phyloP scores from a whole-genome alignment of 2,888 invertebrate genomes.

The Amphimallon solstitiale region DNA sequence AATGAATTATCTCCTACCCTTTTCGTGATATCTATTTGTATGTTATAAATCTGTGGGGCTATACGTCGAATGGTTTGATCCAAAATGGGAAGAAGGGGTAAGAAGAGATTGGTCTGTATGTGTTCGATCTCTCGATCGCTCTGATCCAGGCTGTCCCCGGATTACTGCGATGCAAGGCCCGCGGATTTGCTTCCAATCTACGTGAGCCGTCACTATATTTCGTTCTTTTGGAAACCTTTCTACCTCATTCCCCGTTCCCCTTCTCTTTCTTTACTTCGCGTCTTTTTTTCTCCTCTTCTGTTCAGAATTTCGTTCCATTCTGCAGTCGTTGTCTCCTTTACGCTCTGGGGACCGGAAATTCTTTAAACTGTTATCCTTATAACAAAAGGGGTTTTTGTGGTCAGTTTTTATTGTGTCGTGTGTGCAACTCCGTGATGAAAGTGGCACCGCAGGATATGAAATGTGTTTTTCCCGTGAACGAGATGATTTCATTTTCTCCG shows the following conservation, averaged over 20 bases:
- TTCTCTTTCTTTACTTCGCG: conserved; percentile 9
- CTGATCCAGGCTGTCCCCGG: conserved; percentile 38
- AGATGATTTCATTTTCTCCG: neutral
- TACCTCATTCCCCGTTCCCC: neutral
- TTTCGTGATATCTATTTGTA: too few species aligned
- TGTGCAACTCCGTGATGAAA: neutral
- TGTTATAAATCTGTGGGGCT: too few species aligned
- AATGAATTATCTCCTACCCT: too few species aligned
- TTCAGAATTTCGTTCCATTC: conserved; percentile 17
- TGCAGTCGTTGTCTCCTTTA: conserved; percentile 27
- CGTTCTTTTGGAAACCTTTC: neutral
- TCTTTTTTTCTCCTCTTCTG: conserved; percentile 1
- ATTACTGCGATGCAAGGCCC: conserved; percentile 39
- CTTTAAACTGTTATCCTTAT: conserved; percentile 40
- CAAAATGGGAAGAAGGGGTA: too few species aligned
- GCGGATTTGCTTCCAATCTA: conserved; percentile 42
- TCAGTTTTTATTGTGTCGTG: conserved; percentile 34
- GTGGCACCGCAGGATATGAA: neutral
- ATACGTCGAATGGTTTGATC: too few species aligned
- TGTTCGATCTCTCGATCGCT: conserved; percentile 20
- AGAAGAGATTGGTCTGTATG: neutral
- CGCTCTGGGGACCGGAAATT: conserved; percentile 27
- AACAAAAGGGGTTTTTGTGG: conserved; percentile 38
- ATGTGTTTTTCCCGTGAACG: neutral
- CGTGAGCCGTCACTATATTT: conserved; percentile 38